Base-by-base conservation (phyloP, 2,888 invertebrate species). In the Neoitamus cyanurus region DNA sequence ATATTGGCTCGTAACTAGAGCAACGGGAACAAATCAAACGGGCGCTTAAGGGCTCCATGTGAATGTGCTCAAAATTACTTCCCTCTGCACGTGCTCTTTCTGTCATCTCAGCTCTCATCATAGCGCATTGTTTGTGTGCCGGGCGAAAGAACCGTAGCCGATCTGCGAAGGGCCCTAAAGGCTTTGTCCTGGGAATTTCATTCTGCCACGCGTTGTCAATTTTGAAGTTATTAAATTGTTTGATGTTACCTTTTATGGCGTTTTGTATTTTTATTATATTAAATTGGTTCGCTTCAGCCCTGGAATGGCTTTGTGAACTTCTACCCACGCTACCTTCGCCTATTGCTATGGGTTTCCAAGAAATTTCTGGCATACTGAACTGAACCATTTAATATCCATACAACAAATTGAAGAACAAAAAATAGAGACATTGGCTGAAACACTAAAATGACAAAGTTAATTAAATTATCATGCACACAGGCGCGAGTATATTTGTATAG, bases 191-290 rank as follows among this genome's bases (percentile, higher is more conserved):
- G 20, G 70, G 42, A 80, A 80, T 58, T 80, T 68, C 68, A 58
- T 31, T 15, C 31, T 13, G 58, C 31, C 80, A 68, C 68, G 80
- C 36, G 80, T 80, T 80, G 25, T 80, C 80, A 80, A 80, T 80
- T 80, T 80, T 31, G 13, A 31, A 15, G 58, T 80, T 80, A 80
- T 80, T 80, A 80, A 58, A 80, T 80, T 68, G 80, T 80, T 80
- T 73, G 31, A 72, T 42, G 58, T 31, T 28, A 34, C 30, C 36
- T 77, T 68, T 73, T 34, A 72, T 83, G 15, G 37, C 36, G 46
- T 83, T 69, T 42, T 25, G 34, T 42, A 37, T 72, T 46, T 83
- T 37, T 36, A 83, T 36, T 70, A 70, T 13, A 70, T 70, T 70
- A 70, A 70, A 58, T 58, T 58, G 58, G 58, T 25, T 58, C 58